Evolutionary conservation across 2,888 invertebrate species (phyloP), one percentile per base, ranked within the genome.

Genomic region (Heterodera filipjevi): DNA sequence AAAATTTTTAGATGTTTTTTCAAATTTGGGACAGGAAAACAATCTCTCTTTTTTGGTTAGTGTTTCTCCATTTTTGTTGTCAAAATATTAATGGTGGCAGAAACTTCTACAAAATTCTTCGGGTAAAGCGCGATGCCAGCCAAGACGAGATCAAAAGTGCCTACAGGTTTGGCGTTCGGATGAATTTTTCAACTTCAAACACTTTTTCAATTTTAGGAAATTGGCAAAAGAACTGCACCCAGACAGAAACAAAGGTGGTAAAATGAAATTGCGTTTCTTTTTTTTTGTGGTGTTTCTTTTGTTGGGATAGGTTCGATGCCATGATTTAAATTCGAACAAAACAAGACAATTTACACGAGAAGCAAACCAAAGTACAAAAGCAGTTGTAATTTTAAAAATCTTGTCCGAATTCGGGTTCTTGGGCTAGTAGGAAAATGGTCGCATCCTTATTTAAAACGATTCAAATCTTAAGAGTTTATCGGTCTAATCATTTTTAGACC

Each of bases 81-180:
- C 68, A 39, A 71, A 70, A n/a, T 71, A 81, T 81, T 12, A 71
- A 74, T 22, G 79, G 81, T 59, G 89, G 89, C 30, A 79, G 89
- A 33, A 88, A 89, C 79, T 89, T 89, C 79, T 89, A 89, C 81
- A 87, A 88, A 80, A 89, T 89, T 74, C 80, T 89, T 30, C 94
- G 94, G 83, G 93, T 97, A 79, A 91, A 93, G 73, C 93, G 93
- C 90, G 93, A 93, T 86, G 98, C 99, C 30, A 94, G 92, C 87
- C 93, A 93, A 80, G 95, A 98, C 91, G 94, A 96, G 90, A 95
- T 99, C 80, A 99, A 99, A 90, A 97, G 97, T 91, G 96, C 97
- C 68, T 99, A 98, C 90, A 92, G 59, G 59, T 59, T 32, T 46
- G 19, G 14, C 27, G 16, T 35, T 22, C 22, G 16, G 39, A 39